These are phyloP conservation scores for Colletes latitarsis DNA, from an alignment of 1,140 invertebrate genomes.

Conservation along the genomic window DNA sequence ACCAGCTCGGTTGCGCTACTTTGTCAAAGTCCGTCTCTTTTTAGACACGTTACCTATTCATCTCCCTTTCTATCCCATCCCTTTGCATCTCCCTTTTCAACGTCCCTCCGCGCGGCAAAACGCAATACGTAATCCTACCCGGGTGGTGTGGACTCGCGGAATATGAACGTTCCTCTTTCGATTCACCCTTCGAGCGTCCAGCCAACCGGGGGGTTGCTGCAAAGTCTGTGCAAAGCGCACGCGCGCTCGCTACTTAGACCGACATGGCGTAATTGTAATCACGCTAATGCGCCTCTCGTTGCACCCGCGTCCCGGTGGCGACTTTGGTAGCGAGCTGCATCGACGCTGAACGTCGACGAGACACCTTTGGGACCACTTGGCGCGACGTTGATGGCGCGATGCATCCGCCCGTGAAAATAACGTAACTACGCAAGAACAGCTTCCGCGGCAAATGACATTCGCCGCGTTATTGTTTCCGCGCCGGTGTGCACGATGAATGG, in stretches of 20 bases:
- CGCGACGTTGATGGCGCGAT: constrained; percentile 47
- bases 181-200: constrained; percentile 16
- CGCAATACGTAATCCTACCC: constrained; percentile 23
- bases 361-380: constrained; percentile 53
- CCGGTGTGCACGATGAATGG: constrained; percentile 30
- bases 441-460: constrained; percentile 11
- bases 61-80: neutral
- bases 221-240: constrained; percentile 30
- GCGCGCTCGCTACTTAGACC: constrained; percentile 54
- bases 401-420: constrained; percentile 2
- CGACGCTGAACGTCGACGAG: constrained; percentile 41
- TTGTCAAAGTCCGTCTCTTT: neutral
- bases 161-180: constrained; percentile 33
- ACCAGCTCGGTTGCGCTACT: constrained; percentile 3
- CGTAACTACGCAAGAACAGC: neutral
- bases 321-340: constrained; percentile 12
- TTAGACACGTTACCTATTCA: neutral
- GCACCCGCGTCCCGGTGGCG: constrained; percentile 20
- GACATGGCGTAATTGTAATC: constrained; percentile 66
- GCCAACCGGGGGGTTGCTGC: neutral
- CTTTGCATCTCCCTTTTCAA: neutral
- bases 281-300: constrained; percentile 64
- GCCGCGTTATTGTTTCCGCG: constrained; percentile 29
- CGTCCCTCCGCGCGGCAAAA: neutral
- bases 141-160: neutral